Evolutionary conservation across 2,888 invertebrate genomes (phyloP).

Genomic region (Athalia cordata): DNA sequence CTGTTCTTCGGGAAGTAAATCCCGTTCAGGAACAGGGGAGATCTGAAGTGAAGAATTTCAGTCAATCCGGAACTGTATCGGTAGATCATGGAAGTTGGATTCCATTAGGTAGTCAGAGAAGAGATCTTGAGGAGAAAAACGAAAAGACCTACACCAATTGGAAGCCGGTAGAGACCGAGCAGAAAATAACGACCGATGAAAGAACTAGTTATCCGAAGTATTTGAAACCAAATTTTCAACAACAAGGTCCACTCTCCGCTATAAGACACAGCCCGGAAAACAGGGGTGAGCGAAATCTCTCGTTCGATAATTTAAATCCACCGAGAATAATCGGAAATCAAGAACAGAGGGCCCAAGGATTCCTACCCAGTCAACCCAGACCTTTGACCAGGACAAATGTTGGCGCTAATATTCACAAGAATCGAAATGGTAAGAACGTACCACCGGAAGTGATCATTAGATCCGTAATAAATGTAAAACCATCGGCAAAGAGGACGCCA

Average conservation of each 20-base stretch:
- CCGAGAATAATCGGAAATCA: constrained; percentile 35
- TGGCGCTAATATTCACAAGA: constrained; percentile 68
- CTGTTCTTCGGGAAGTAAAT: constrained; percentile 13
- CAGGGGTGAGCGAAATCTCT: constrained; percentile 52
- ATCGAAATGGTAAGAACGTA: constrained; percentile 75
- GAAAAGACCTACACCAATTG: constrained; percentile 62
- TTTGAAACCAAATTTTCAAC: constrained; percentile 45
- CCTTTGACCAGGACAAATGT: constrained; percentile 65
- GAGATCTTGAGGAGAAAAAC: constrained; percentile 51
- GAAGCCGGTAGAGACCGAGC: constrained; percentile 77
- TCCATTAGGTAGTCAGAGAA: constrained; percentile 60
- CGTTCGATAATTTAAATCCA: constrained; percentile 44
- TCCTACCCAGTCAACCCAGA: constrained; percentile 62
- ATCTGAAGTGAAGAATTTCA: constrained; percentile 26
- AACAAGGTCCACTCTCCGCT: constrained; percentile 51
- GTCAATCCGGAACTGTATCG: constrained; percentile 25
- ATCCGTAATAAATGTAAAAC: constrained; percentile 79
- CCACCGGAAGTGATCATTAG: constrained; percentile 83
- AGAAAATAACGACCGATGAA: constrained; percentile 72
- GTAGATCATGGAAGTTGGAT: constrained; percentile 65
- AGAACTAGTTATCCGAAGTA: constrained; percentile 52
- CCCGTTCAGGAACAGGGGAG: not conserved
- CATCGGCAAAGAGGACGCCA: constrained; percentile 76
- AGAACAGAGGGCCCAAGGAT: constrained; percentile 53
- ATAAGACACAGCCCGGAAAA: constrained; percentile 56